These are phyloP conservation scores for Drosophila chauvacae DNA, from an alignment of 1,140 invertebrate species.

Conservation along the genomic window DNA sequence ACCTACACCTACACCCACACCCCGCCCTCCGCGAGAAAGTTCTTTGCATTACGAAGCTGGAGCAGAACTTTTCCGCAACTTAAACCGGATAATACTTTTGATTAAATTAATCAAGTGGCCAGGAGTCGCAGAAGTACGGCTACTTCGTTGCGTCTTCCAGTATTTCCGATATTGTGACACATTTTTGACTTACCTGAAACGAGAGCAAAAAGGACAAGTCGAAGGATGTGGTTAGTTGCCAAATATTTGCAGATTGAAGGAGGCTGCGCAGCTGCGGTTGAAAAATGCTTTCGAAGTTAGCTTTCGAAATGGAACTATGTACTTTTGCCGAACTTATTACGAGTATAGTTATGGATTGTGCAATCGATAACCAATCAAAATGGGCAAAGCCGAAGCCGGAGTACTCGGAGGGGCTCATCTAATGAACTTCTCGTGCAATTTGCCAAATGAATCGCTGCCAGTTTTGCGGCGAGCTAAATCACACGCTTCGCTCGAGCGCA, in stretches of 20 bases:
- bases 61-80: slow-evolving; percentile 39
- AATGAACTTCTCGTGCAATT: slow-evolving; percentile 48
- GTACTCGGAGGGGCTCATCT: slow-evolving; percentile 9
- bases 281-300: neutral
- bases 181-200: slow-evolving; percentile 38
- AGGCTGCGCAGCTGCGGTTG: neutral
- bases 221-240: neutral
- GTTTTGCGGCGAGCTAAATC: slow-evolving; percentile 28
- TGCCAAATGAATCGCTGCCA: slow-evolving; percentile 56
- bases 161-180: neutral
- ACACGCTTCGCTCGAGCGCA: neutral
- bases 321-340: neutral
- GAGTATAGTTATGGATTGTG: slow-evolving; percentile 9
- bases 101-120: slow-evolving; percentile 66
- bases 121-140: slow-evolving; percentile 1
- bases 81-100: slow-evolving; percentile 53
- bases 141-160: slow-evolving; percentile 1
- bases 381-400: neutral
- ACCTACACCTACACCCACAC: neutral
- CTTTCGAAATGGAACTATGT: neutral
- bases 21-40: slow-evolving; percentile 20
- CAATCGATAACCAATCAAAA: slow-evolving; percentile 34
- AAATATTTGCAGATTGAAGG: neutral
- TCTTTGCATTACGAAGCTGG: slow-evolving; percentile 56
- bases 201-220: neutral